Evolutionary conservation across 2,113 vertebrate species (phyloP).

Genomic region (Peromyscus polionotus): DNA sequence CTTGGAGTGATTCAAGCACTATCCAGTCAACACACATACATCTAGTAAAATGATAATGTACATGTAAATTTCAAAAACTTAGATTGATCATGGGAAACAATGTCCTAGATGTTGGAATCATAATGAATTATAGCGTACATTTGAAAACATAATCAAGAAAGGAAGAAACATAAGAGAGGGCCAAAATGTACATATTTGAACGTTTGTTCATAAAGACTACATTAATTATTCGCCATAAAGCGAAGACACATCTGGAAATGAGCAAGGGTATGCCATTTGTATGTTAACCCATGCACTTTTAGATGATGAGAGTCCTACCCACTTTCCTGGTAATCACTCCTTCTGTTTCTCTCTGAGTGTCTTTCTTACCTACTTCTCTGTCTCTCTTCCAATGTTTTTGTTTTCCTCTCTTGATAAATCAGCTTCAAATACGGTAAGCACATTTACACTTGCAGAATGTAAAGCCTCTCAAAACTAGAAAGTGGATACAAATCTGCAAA

Average conservation of each 20-base stretch:
- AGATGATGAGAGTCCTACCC: background rate
- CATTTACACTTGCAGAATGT: background rate
- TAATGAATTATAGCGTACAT: no score
- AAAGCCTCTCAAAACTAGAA: background rate
- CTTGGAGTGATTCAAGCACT: background rate
- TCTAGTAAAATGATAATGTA: background rate
- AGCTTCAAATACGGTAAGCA: background rate
- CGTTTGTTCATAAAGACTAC: background rate
- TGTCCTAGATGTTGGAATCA: background rate
- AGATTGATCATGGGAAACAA: background rate
- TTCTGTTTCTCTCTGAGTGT: background rate
- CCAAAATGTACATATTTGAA: background rate
- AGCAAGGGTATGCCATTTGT: background rate
- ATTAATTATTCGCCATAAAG: background rate
- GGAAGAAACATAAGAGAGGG: background rate
- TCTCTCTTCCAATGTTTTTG: background rate
- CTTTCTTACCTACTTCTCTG: background rate
- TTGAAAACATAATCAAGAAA: background rate
- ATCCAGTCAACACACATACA: background rate
- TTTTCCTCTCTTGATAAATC: background rate
- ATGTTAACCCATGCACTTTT: background rate
- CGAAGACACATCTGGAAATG: background rate
- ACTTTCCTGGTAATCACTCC: background rate
- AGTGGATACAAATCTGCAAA: background rate
- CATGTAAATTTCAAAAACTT: background rate